Evolutionary conservation across 1,140 invertebrate species (phyloP), one percentile per base, ranked within the genome.

Genomic region (Nephila pilipes): DNA sequence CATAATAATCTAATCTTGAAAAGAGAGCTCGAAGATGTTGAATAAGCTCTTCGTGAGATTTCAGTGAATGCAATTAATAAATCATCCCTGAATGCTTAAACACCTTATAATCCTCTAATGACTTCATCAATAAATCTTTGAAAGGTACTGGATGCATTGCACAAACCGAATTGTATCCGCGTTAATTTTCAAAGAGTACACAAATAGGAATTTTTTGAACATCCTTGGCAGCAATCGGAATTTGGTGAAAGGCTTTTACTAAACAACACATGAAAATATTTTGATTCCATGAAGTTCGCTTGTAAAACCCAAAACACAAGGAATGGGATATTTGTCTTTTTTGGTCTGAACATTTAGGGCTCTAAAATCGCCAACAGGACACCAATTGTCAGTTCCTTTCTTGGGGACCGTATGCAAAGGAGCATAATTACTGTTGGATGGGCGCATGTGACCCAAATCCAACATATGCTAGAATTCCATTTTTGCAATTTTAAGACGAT

Each of bases 41-140:
- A 1, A 94, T 81, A 88, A 96, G 96, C n/a, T 95, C 94, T 14
- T 95, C 94, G 81, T 94, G 94, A 29, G 92, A 92, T 12, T 94
- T 85, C n/a, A n/a, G n/a, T n/a, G 0, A 95, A 95, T 54, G 94
- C 96, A 14, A 97, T 94, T 3, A 96, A 94, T 57, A 90, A 60
- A 14, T 90, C 88, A 81, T 90, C 75, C 5, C 36, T 81, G 22
- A 90, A 90, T 16, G 25, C 69, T 81, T 58, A 90, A 58, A 81
- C 57, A 58, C 2, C 32, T 32, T 14, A 1, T 36, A 93, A 29
- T 54, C 32, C 54, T 29, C 83, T 14, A 29, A 58, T 85, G 2
- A 94, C 57, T 69, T 80, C 22, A 79, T 94, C 91, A 20, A 81
- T 90, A n/a, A n/a, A n/a, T n/a, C n/a, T n/a, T n/a, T n/a, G n/a